Base-by-base conservation (phyloP, 53 echinoderm and acorn worm species). In the Pentamera pediparva region DNA sequence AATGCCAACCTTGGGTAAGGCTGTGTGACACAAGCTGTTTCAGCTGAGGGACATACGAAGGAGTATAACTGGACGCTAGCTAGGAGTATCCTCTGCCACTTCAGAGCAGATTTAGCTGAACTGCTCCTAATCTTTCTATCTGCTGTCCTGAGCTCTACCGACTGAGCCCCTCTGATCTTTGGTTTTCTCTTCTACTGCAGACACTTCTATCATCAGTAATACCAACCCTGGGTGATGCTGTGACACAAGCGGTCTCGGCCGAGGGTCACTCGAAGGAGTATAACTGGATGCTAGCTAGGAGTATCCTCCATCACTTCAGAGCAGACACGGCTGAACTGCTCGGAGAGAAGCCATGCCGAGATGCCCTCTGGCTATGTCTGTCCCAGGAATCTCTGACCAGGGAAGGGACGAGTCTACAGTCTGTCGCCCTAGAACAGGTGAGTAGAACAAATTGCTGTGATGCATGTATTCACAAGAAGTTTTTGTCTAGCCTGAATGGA, bases 231-330 rank as follows among this genome's bases (percentile, higher is more conserved):
- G 28, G 28, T 10, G 21, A 17, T 55, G 55, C 55, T 3, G 21
- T 55, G 10, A 28, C 5, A 4, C 22, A 0, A 25, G 55, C 55
- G 10, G 55, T 13, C 17, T 37, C 39, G 17, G 37, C 65, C 11
- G 65, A 37, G 11, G 41, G 37, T 15, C 3, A 10, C 17, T 10
- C 0, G 3, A 65, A 4, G 65, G 65, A 33, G 34, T 65, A 65
- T 15, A 65, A 38, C 43, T 65, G 37, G 20, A 38, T 26, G 65
- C 39, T 65, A 5, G 39, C 39, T 15, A 40, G 40, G 43, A 65
- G 65, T n/a, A 65, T 91, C 55, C 37, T 94, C 29, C 49, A 59
- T 25, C 94, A 87, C 41, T 81, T 81, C 53, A 82, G 67, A 55
- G 81, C 86, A 1, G 50, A 37, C 33, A 90, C 90, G 3, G 90